phyloP scores from a whole-genome alignment of 23 tunicate species.

The Clavelina lepadiformis region DNA sequence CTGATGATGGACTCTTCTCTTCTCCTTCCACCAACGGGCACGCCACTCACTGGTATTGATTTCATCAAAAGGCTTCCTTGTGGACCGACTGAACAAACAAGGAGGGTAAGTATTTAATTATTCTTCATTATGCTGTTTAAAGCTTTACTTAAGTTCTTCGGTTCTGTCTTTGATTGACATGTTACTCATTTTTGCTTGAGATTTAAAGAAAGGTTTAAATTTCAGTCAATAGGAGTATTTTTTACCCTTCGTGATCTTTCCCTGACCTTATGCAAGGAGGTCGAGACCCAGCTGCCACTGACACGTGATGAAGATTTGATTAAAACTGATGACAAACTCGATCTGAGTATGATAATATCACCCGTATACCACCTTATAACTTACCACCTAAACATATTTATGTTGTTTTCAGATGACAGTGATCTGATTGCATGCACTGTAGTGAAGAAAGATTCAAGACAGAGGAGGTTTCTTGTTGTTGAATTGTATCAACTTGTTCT shows the following conservation, averaged over 20 bases:
- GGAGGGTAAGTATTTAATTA: constrained; percentile 40
- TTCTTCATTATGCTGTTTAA: neutral
- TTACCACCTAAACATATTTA: constrained; percentile 1
- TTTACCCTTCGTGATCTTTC: constrained; percentile 74
- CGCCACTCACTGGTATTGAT: constrained; percentile 95
- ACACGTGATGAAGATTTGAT: constrained; percentile 84
- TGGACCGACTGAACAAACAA: constrained; percentile 90
- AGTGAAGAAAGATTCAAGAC: constrained; percentile 39
- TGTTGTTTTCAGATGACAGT: constrained; percentile 81
- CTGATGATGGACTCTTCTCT: constrained; percentile 95
- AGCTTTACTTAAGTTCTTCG: neutral
- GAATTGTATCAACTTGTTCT: constrained; percentile 90
- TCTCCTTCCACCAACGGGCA: constrained; percentile 83
- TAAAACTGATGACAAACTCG: constrained; percentile 78
- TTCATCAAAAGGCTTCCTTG: constrained; percentile 91
- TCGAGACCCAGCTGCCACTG: constrained; percentile 89
- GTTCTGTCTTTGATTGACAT: neutral
- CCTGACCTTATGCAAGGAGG: constrained; percentile 60
- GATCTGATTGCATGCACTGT: constrained; percentile 97
- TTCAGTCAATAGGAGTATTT: constrained; percentile 76
- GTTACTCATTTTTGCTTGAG: neutral
- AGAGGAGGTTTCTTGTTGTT: constrained; percentile 90
- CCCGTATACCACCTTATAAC: too few relatives aligned
- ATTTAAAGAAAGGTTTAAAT: neutral
- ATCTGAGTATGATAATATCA: constrained; percentile 83